Evolutionary conservation across 2,888 invertebrate species (phyloP).

Genomic region (Napeogenes inachia): DNA sequence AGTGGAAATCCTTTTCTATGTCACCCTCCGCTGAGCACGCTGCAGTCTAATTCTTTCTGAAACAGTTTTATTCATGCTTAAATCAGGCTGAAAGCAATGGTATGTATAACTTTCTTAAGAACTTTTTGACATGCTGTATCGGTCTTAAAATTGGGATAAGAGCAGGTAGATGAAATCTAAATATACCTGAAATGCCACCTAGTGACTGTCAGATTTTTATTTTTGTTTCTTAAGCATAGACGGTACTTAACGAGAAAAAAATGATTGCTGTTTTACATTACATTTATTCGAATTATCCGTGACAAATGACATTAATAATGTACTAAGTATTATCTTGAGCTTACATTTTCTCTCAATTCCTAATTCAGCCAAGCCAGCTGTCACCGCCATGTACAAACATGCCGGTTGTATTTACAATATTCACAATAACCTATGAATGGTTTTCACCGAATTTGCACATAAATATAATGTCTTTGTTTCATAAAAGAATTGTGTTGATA

Average conservation of each 20-base stretch:
- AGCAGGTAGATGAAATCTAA: no score
- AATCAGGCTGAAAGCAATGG: no score
- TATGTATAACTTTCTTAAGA: no score
- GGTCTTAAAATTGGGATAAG: no score
- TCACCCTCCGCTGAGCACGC: constrained; percentile 50
- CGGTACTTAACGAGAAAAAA: constrained; percentile 8
- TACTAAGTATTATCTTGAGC: constrained; percentile 67
- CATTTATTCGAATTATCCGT: constrained; percentile 68
- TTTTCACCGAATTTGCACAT: constrained; percentile 1
- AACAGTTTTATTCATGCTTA: constrained; percentile 38
- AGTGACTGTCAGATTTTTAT: no score
- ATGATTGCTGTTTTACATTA: constrained; percentile 45
- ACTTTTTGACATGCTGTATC: no score
- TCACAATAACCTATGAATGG: constrained; percentile 28
- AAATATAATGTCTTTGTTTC: not conserved
- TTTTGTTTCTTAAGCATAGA: not conserved
- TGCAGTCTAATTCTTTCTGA: constrained; percentile 62
- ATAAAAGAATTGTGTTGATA: not conserved
- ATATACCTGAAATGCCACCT: no score
- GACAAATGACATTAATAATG: constrained; percentile 68
- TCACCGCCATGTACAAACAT: constrained; percentile 42
- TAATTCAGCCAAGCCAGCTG: constrained; percentile 66
- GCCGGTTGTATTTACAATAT: constrained; percentile 48
- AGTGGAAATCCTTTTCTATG: constrained; percentile 63
- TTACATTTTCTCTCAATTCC: constrained; percentile 73